phyloP scores from a whole-genome alignment of 1,140 invertebrate species.

The Amphibalanus amphitrite region DNA sequence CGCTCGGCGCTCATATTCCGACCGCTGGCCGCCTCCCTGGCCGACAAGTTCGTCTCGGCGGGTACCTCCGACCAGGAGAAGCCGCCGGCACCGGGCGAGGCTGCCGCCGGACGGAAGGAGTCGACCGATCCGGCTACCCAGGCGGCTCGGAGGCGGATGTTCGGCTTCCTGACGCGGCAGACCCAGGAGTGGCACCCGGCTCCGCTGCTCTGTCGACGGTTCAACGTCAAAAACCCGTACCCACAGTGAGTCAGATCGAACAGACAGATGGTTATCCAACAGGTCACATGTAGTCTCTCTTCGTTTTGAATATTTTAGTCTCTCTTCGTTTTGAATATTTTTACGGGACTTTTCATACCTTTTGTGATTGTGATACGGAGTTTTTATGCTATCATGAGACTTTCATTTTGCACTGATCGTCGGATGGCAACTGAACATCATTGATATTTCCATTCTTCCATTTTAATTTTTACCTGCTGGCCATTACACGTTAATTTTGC shows the following conservation, averaged over 20 bases:
- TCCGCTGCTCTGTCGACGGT: constrained; percentile 69
- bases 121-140: constrained; percentile 23
- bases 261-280: too few species aligned
- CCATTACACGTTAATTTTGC: too few species aligned
- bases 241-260: constrained; percentile 38
- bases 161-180: constrained; percentile 57
- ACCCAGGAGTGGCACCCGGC: constrained; percentile 68
- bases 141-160: constrained; percentile 63
- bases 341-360: too few species aligned
- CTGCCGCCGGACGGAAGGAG: constrained; percentile 2
- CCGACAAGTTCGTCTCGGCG: constrained; percentile 40
- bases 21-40: constrained; percentile 49
- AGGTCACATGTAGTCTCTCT: too few species aligned
- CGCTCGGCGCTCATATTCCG: constrained; percentile 52
- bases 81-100: background rate
- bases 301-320: too few species aligned
- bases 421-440: too few species aligned
- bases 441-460: too few species aligned
- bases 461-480: too few species aligned
- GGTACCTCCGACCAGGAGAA: background rate
- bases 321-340: too few species aligned
- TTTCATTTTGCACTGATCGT: too few species aligned
- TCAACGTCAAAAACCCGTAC: constrained; percentile 73
- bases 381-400: too few species aligned
- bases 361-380: too few species aligned